phyloP scores from a whole-genome alignment of 2,797 vertebrate species.

The Bovichtus diacanthus region DNA sequence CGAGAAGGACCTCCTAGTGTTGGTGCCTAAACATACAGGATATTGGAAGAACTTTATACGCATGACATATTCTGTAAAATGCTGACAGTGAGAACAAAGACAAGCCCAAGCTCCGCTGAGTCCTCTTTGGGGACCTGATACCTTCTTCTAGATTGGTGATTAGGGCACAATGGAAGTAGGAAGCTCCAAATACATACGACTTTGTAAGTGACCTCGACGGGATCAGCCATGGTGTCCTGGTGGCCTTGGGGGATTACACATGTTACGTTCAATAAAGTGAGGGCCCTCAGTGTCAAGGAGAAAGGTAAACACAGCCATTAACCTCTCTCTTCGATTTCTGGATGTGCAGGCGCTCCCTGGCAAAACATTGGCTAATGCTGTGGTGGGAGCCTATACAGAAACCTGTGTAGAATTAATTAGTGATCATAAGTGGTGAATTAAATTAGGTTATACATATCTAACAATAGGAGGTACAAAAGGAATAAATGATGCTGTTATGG shows the following conservation, averaged over 20 bases:
- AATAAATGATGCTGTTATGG: not conserved
- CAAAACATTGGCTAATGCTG: conserved; percentile 60
- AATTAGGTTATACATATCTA: conserved; percentile 36
- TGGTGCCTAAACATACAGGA: conserved; percentile 71
- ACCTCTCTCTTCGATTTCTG: conserved; percentile 80
- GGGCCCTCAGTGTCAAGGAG: conserved; percentile 86
- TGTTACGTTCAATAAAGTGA: conserved; percentile 89
- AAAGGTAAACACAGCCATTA: conserved; percentile 86
- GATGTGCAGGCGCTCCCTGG: conserved; percentile 61
- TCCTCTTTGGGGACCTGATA: conserved; percentile 79
- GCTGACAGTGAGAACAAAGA: conserved; percentile 82
- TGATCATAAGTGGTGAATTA: conserved; percentile 47
- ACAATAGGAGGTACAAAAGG: conserved; percentile 18
- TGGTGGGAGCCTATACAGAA: conserved; percentile 31
- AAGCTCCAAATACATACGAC: conserved; percentile 86
- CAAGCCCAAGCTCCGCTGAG: conserved; percentile 63
- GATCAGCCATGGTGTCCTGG: conserved; percentile 79
- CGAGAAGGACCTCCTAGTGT: conserved; percentile 56
- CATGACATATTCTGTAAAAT: conserved; percentile 80
- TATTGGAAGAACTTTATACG: conserved; percentile 73
- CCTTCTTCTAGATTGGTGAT: conserved; percentile 85
- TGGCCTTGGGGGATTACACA: conserved; percentile 87
- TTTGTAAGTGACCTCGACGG: conserved; percentile 86
- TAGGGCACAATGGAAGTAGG: conserved; percentile 84
- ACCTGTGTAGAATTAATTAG: conserved; percentile 57